A percentile compares a stretch with the other conserved stretches of the same genome.
phyloP scores from a whole-genome alignment of 1,140 invertebrate species.

The Lysiphlebus fabarum region DNA sequence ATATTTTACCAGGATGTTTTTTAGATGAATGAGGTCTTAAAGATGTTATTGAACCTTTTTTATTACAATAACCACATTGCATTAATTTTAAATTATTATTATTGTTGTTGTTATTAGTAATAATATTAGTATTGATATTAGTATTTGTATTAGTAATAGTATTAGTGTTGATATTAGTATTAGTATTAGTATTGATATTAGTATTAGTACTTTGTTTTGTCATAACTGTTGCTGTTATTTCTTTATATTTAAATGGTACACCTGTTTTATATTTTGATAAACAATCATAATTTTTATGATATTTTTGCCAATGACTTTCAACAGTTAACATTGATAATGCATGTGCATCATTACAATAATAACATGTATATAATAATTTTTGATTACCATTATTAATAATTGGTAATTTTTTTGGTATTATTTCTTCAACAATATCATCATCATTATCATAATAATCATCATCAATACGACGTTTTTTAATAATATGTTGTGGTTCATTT shows the following conservation, averaged over 20 bases:
- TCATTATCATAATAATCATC: conserved; percentile 25
- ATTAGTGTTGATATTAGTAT: no score
- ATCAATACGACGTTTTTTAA: conserved; percentile 7
- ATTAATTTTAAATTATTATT: conserved; percentile 10
- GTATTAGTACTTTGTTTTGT: no score
- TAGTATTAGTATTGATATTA: no score
- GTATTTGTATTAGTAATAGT: no score
- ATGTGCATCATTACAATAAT: conserved; percentile 31
- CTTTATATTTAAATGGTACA: conserved; percentile 33
- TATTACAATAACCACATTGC: conserved; percentile 25
- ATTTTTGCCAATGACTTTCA: conserved; percentile 1
- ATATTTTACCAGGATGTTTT: conserved; percentile 18
- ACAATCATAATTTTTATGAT: conserved; percentile 1
- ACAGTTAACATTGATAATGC: neutral
- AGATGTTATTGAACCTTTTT: conserved; percentile 17
- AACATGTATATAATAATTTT: conserved; percentile 35
- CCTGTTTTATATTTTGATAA: neutral
- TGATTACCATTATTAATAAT: neutral
- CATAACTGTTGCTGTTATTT: conserved; percentile 7
- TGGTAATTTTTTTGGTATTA: neutral
- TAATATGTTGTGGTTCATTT: neutral
- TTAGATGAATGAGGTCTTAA: conserved; percentile 16
- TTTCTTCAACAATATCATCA: conserved; percentile 33
- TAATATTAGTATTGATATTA: no score
- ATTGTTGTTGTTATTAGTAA: no score